These are phyloP conservation scores for Rhinoderma darwinii DNA, from an alignment of 2,113 vertebrate species.

Conservation along the genomic window DNA sequence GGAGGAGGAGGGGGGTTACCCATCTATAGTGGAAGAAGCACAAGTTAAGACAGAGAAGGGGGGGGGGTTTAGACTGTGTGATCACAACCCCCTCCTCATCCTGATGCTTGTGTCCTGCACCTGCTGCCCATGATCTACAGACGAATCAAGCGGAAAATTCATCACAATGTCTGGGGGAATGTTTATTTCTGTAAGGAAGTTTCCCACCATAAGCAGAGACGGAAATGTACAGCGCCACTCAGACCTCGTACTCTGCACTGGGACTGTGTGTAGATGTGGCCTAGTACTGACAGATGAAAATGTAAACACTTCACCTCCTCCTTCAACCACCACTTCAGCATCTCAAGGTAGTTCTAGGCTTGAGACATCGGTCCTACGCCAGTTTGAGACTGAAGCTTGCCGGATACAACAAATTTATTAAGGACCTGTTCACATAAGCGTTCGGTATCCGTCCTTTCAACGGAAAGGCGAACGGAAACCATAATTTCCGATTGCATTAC, in stretches of 20 bases:
- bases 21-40: constrained; percentile 35
- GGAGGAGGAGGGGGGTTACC: not conserved
- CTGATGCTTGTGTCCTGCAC: constrained; percentile 47
- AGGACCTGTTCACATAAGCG: no score
- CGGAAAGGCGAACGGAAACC: no score
- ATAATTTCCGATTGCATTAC: no score
- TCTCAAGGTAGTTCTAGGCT: not conserved
- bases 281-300: not conserved
- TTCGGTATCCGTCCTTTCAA: no score
- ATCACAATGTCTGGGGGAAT: constrained; percentile 50
- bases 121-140: constrained; percentile 44
- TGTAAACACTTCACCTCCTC: not conserved
- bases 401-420: no score
- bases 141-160: constrained; percentile 46
- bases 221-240: not conserved
- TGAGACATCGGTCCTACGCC: not conserved
- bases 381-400: not conserved
- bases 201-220: constrained; percentile 8
- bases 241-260: not conserved
- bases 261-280: not conserved
- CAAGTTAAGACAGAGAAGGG: not conserved
- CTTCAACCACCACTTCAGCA: not conserved
- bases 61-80: constrained; percentile 7
- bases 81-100: constrained; percentile 30
- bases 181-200: constrained; percentile 32